Evolutionary conservation across 1,140 invertebrate species (phyloP).

Genomic region (Palaemon carinicauda): DNA sequence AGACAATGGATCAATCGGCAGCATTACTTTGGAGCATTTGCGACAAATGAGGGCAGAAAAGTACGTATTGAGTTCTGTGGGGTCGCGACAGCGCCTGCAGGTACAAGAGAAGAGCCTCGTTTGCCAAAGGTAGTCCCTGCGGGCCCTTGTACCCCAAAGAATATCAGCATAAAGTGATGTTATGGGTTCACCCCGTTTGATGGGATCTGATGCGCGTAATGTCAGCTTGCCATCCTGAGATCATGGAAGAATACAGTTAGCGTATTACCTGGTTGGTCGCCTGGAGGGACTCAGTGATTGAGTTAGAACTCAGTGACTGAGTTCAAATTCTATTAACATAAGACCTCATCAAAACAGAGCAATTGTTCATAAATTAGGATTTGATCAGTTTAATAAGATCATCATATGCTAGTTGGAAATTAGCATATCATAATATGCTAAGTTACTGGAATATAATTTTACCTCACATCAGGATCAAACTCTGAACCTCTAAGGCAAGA

Average conservation of each 20-base stretch:
- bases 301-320: too few species aligned
- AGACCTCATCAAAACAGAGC: too few species aligned
- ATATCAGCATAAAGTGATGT: constrained; percentile 73
- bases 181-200: constrained; percentile 48
- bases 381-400: too few species aligned
- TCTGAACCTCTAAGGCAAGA: too few species aligned
- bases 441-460: too few species aligned
- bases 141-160: constrained; percentile 76
- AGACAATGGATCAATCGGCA: constrained; percentile 71
- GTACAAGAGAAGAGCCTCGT: constrained; percentile 46
- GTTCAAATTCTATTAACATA: too few species aligned
- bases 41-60: constrained; percentile 57
- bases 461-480: too few species aligned
- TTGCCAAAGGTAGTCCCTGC: constrained; percentile 71
- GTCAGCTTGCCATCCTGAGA: constrained; percentile 71
- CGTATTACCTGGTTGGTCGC: too few species aligned
- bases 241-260: constrained; percentile 70
- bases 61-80: constrained; percentile 58
- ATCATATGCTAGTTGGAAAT: too few species aligned
- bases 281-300: too few species aligned
- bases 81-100: constrained; percentile 57
- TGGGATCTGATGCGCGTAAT: constrained; percentile 45
- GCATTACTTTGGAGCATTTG: constrained; percentile 59
- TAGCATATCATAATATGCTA: too few species aligned
- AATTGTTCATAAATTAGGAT: too few species aligned